phyloP scores from a whole-genome alignment of 2,113 vertebrate species.

The Lathamus discolor region DNA sequence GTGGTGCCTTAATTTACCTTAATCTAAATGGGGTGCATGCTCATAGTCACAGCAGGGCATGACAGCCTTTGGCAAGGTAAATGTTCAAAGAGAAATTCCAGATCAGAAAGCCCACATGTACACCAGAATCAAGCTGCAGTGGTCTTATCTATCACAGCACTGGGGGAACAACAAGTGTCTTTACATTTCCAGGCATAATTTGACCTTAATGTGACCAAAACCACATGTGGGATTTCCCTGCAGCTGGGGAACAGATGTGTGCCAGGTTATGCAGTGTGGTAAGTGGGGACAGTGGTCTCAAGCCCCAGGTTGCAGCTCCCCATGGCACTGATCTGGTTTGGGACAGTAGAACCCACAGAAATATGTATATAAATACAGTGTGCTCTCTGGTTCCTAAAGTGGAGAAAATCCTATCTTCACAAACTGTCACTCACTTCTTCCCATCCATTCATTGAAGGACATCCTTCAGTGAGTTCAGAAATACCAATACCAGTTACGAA shows the following conservation, averaged over 20 bases:
- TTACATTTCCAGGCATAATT: background rate
- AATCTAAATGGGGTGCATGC: background rate
- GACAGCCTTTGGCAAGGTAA: background rate
- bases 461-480: background rate
- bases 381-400: background rate
- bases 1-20: background rate
- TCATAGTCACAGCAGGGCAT: background rate
- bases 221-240: background rate
- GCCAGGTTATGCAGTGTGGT: background rate
- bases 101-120: accelerated
- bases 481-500: background rate
- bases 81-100: background rate
- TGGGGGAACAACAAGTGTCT: background rate
- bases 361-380: accelerated
- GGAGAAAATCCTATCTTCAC: background rate
- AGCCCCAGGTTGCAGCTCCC: background rate
- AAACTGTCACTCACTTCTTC: background rate
- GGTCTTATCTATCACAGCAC: background rate
- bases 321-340: background rate
- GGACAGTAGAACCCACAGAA: background rate
- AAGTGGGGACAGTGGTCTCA: background rate
- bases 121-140: background rate
- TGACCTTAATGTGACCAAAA: background rate
- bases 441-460: background rate
- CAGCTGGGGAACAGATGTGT: background rate